Percentiles rank a stretch among this genome's conserved stretches.
Conservation (phyloP, 2,888 invertebrate genomes). For the Ptychoptera albimana region DNA sequence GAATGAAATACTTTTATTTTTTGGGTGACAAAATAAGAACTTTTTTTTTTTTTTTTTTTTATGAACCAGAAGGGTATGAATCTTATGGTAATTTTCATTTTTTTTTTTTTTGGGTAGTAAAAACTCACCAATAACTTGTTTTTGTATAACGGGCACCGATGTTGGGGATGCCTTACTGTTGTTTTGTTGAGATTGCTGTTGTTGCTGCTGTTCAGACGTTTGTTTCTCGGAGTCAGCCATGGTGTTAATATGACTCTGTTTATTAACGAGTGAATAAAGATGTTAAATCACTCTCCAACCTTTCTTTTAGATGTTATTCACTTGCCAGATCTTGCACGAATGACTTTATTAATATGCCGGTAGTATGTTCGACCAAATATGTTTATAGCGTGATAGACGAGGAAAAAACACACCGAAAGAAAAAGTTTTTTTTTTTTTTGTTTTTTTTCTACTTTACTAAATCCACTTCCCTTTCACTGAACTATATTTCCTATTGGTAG, state of each 20-base stretch:
- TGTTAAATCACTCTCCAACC: conserved; percentile 62
- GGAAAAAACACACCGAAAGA: no score
- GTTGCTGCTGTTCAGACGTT: conserved; percentile 43
- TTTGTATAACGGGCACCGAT: conserved; percentile 31
- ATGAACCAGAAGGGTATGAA: no score
- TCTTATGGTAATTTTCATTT: conserved; percentile 13
- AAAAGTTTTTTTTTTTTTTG: no score
- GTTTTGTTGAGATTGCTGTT: conserved; percentile 15
- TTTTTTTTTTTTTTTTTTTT: no score
- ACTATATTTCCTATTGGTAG: no score
- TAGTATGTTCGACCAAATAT: no score
- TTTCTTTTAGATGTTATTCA: conserved; percentile 52
- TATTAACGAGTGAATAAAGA: conserved; percentile 41
- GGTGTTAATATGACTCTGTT: conserved; percentile 55
- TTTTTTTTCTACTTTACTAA: no score
- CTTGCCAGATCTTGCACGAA: conserved; percentile 40
- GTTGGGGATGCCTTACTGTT: conserved; percentile 1
- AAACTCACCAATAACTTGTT: conserved; percentile 74
- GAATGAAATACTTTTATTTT: neutral
- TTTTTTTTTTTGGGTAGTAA: neutral
- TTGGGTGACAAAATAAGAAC: no score
- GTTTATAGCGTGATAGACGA: no score
- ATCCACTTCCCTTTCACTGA: no score
- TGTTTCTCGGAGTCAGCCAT: conserved; percentile 89
- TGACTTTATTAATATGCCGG: no score